Percentiles rank a stretch among this genome's conserved stretches.
These are phyloP conservation scores for Eurystomus gularis DNA, from an alignment of 2,113 vertebrate species.

Conservation along the genomic window DNA sequence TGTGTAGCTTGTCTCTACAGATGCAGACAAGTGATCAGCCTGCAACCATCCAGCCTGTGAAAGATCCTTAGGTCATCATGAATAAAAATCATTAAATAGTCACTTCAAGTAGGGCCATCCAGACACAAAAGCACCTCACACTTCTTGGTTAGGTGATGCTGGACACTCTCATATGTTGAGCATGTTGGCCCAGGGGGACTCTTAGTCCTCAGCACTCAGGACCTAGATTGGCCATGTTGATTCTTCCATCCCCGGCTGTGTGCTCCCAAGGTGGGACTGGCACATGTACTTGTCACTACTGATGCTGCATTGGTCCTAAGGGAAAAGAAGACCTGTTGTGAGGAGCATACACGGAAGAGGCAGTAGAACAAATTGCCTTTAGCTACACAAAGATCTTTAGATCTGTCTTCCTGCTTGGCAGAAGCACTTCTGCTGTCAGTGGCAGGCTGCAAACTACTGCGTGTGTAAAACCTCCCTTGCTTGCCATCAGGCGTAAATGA, in stretches of 20 bases:
- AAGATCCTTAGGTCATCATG: background rate
- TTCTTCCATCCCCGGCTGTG: background rate
- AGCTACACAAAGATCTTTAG: too few species aligned
- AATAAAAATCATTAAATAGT: rapidly evolving
- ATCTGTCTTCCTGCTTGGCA: background rate
- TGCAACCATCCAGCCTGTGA: background rate
- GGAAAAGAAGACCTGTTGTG: background rate
- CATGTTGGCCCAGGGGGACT: background rate
- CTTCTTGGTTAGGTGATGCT: rapidly evolving
- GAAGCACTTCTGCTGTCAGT: background rate
- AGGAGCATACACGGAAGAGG: background rate
- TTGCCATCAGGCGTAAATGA: background rate
- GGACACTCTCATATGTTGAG: background rate
- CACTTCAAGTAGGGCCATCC: background rate
- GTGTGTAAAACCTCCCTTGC: background rate
- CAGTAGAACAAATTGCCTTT: background rate
- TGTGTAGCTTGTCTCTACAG: background rate
- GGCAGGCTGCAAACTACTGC: background rate
- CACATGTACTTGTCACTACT: rapidly evolving
- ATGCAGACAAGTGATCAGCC: background rate
- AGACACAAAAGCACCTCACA: rapidly evolving
- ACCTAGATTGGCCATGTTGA: rapidly evolving
- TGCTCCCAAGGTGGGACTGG: background rate
- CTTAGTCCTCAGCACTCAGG: background rate
- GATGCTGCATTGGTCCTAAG: background rate